Evolutionary conservation across 2,113 vertebrate genomes (phyloP).

Genomic region (Corythaixoides concolor): DNA sequence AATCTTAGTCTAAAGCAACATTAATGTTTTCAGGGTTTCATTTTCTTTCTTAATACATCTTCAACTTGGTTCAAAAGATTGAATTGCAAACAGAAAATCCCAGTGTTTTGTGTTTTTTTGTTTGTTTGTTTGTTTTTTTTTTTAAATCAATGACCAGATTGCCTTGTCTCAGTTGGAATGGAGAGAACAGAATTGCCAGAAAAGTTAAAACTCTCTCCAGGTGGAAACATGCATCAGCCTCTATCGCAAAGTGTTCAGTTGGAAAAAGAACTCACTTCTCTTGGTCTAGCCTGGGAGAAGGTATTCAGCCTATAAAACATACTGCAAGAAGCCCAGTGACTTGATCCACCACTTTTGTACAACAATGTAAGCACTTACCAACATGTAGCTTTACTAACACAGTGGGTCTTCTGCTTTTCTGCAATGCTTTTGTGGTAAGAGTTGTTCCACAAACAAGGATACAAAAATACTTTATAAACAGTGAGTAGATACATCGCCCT

Average conservation of each 20-base stretch:
- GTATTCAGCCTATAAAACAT: not conserved
- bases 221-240: not conserved
- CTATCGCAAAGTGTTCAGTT: not conserved
- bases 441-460: not conserved
- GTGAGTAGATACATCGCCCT: not conserved
- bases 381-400: fast-evolving
- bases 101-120: no score
- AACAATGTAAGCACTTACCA: not conserved
- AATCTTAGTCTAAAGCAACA: not conserved
- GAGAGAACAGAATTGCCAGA: not conserved
- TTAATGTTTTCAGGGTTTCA: not conserved
- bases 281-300: not conserved
- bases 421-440: not conserved
- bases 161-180: not conserved
- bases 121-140: no score
- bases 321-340: not conserved
- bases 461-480: not conserved
- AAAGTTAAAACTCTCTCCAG: not conserved
- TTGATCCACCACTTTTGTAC: not conserved
- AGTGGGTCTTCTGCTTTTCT: not conserved
- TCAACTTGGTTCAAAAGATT: not conserved
- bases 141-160: not conserved
- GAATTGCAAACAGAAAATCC: not conserved
- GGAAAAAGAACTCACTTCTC: not conserved
- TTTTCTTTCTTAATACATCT: not conserved